Conservation (phyloP, 92 coral and sea anemone genomes). For the Epizoanthus scotinus region DNA sequence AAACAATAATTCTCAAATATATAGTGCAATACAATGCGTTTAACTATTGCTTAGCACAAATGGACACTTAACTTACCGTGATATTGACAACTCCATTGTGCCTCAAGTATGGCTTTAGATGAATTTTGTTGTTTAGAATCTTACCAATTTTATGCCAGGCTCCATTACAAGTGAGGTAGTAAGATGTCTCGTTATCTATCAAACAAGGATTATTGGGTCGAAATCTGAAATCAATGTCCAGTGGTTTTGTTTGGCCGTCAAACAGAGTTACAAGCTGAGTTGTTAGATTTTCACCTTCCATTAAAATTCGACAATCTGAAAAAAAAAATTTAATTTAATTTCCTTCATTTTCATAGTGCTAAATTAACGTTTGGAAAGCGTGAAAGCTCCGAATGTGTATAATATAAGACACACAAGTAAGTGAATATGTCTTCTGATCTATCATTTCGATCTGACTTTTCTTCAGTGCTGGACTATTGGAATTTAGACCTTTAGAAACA, state of each 20-base stretch:
- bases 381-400: no score
- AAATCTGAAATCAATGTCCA: background rate
- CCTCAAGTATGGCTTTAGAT: background rate
- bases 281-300: background rate
- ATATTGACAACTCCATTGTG: background rate
- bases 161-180: constrained; percentile 25
- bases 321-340: no score
- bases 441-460: no score
- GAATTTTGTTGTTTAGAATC: background rate
- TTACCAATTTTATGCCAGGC: constrained; percentile 14
- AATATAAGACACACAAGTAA: no score
- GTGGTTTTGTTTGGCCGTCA: background rate
- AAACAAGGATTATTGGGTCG: background rate
- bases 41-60: background rate
- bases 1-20: no score
- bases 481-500: no score
- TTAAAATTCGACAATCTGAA: background rate
- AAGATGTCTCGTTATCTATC: background rate
- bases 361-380: no score
- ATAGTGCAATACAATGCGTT: no score
- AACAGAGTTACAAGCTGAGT: background rate
- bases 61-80: background rate
- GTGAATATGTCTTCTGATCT: no score
- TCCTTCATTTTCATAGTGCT: no score
- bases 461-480: no score